A percentile compares a stretch with the other conserved stretches of the same genome.
Conservation (phyloP, 2,797 vertebrate species). For the Psittacula echo region DNA sequence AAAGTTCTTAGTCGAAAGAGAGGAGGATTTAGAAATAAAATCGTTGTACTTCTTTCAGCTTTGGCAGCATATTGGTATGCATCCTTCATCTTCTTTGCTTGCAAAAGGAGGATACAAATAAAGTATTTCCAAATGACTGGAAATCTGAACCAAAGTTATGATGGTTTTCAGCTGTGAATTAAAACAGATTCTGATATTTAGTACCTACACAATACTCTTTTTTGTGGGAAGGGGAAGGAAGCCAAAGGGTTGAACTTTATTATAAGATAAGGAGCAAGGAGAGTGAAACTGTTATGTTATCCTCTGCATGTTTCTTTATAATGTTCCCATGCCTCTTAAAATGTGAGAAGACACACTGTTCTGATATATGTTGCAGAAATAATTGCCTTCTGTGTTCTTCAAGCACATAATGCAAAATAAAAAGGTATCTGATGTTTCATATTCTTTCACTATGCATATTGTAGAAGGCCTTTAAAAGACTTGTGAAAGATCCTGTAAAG, state of each 20-base stretch:
- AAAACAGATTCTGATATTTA: neutral
- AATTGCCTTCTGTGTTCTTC: slow-evolving; percentile 1
- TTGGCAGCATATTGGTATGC: neutral
- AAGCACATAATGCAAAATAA: neutral
- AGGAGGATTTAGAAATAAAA: neutral
- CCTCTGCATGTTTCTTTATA: neutral
- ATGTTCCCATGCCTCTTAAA: neutral
- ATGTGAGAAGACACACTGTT: neutral
- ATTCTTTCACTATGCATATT: neutral
- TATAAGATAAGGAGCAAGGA: neutral
- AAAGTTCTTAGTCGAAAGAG: neutral
- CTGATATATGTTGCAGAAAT: slow-evolving; percentile 6
- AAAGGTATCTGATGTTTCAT: slow-evolving; percentile 18
- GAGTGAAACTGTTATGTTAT: neutral
- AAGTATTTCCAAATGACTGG: neutral
- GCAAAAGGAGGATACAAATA: neutral
- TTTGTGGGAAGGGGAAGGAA: neutral
- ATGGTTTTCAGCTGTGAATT: neutral
- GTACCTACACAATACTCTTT: neutral
- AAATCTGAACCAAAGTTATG: neutral
- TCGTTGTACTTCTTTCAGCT: neutral
- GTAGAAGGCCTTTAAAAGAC: neutral
- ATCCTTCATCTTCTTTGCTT: neutral
- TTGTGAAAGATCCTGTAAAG: slow-evolving; percentile 10
- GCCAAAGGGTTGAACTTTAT: neutral